A percentile compares a stretch with the other conserved stretches of the same genome.
Conservation (phyloP, 2,113 vertebrate species). For the Grantiella picta region DNA sequence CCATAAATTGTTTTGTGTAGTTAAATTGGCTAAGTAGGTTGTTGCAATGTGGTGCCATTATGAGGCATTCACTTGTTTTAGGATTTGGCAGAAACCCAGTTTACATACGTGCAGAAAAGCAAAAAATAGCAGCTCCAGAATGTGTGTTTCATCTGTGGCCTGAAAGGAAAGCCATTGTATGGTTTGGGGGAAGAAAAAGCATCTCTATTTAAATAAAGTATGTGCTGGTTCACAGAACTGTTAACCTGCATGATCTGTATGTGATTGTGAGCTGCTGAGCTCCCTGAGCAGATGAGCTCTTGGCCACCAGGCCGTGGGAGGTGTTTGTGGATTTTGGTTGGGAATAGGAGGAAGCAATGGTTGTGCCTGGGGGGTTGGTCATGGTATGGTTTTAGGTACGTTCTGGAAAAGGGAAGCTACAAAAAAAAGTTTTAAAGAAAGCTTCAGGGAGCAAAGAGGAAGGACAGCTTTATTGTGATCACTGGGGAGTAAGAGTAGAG, state of each 20-base stretch:
- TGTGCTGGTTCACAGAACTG: not conserved
- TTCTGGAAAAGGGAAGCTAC: not conserved
- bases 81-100: conserved; percentile 28
- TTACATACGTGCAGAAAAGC: not conserved
- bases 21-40: conserved; percentile 5
- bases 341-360: fast-evolving
- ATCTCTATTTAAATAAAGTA: not conserved
- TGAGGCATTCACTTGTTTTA: not conserved
- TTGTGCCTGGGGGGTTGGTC: not conserved
- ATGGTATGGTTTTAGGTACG: fast-evolving
- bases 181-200: not conserved
- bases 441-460: not conserved
- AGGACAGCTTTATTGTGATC: not conserved
- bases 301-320: not conserved
- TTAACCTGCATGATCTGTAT: not conserved
- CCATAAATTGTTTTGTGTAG: not conserved
- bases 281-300: not conserved
- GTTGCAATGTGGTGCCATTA: conserved; percentile 11
- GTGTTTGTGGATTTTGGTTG: not conserved
- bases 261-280: not conserved
- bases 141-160: not conserved
- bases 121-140: conserved; percentile 12
- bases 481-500: not conserved
- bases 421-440: not conserved
- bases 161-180: not conserved